phyloP scores from a whole-genome alignment of 2,113 vertebrate genomes.

The Oreochromis aureus region DNA sequence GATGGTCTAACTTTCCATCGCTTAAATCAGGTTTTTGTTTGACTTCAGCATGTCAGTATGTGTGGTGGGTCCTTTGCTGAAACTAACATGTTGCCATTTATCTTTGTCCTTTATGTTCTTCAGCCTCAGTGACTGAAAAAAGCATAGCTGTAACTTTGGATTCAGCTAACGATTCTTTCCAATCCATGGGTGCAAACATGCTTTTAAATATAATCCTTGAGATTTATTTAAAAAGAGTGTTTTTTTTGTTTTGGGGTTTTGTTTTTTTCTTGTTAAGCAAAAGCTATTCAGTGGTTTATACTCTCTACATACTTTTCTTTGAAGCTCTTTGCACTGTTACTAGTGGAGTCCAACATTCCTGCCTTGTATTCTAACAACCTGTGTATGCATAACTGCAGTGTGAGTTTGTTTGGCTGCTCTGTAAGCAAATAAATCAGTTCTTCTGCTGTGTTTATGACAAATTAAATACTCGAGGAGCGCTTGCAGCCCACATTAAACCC shows the following conservation, averaged over 20 bases:
- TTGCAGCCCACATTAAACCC: not conserved
- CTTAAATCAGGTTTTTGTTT: not conserved
- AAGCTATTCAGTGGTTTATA: not conserved
- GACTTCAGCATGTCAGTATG: not conserved
- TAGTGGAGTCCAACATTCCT: not conserved
- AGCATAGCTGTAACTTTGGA: not conserved
- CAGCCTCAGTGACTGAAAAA: not conserved
- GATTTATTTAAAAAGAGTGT: not conserved
- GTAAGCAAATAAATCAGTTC: not conserved
- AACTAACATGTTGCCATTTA: not conserved
- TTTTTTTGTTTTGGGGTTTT: not conserved
- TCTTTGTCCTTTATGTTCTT: not conserved
- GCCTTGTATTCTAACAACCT: not conserved
- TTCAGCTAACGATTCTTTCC: not conserved
- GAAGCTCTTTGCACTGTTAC: not conserved
- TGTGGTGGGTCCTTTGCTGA: not conserved
- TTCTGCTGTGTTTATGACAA: not conserved
- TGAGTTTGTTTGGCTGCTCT: not conserved
- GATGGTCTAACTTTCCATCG: not conserved
- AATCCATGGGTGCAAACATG: not conserved
- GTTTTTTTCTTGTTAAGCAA: not conserved
- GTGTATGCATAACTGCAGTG: not conserved
- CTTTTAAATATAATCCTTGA: not conserved
- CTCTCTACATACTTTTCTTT: not conserved
- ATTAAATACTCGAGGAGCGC: not conserved